phyloP scores from a whole-genome alignment of 2,113 vertebrate genomes.

The Bolborhynchus lineola region DNA sequence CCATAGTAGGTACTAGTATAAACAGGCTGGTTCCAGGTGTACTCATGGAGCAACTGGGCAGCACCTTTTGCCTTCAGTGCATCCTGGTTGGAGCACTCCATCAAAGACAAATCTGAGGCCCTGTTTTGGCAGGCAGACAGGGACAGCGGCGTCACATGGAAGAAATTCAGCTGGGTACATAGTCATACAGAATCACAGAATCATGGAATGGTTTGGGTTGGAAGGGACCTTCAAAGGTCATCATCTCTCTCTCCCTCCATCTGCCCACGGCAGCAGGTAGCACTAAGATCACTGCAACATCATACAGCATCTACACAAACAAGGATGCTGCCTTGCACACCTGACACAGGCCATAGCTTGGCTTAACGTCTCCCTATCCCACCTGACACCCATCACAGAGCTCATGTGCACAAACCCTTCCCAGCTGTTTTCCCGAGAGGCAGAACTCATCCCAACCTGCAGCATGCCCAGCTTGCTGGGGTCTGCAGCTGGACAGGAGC shows the following conservation, averaged over 20 bases:
- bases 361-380: not conserved
- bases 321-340: rapidly evolving
- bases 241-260: not conserved
- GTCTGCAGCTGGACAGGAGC: rapidly evolving
- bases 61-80: not conserved
- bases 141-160: not conserved
- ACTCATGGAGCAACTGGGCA: not conserved
- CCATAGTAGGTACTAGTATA: not conserved
- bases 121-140: not conserved
- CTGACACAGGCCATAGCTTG: not conserved
- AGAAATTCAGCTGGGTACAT: not conserved
- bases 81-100: not conserved
- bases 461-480: not conserved
- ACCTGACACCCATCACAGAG: not conserved
- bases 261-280: not conserved
- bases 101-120: rapidly evolving
- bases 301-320: rapidly evolving
- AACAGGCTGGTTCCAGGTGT: rapidly evolving
- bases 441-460: not conserved
- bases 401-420: not conserved
- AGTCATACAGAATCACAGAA: not conserved
- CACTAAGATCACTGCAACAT: not conserved
- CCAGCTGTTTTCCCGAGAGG: not conserved
- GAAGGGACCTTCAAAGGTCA: not conserved
- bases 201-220: not conserved